phyloP scores from a whole-genome alignment of 2,888 invertebrate species.

The Drosophila yooni region DNA sequence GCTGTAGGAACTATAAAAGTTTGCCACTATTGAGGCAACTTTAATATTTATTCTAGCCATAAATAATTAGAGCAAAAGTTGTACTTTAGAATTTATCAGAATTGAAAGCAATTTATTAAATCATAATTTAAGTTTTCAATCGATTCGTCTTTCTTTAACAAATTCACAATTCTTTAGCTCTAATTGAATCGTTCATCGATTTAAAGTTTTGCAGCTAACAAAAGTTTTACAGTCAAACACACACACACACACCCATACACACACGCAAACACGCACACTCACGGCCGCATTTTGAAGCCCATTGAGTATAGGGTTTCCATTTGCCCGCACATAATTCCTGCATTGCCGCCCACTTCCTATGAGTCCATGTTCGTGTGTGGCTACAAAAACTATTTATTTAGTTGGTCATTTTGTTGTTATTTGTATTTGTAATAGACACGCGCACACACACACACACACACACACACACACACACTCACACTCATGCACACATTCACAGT shows the following conservation, averaged over 20 bases:
- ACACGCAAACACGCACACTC: conserved; percentile 3
- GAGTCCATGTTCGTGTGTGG: conserved; percentile 48
- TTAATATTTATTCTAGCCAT: neutral
- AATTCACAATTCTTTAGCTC: conserved; percentile 15
- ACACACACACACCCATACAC: conserved; percentile 2
- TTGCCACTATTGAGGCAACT: rapidly evolving
- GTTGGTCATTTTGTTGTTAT: conserved; percentile 78
- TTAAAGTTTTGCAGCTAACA: conserved; percentile 40
- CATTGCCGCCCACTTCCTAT: conserved; percentile 51
- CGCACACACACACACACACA: conserved; percentile 39
- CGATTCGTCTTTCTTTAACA: neutral
- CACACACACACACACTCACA: conserved; percentile 40
- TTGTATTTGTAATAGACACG: conserved; percentile 79
- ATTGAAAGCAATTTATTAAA: conserved; percentile 5
- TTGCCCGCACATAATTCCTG: conserved; percentile 46
- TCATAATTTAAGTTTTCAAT: conserved; percentile 3
- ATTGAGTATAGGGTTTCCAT: conserved; percentile 57
- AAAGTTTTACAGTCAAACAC: conserved; percentile 32
- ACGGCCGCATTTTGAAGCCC: conserved; percentile 27
- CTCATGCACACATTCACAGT: conserved; percentile 19
- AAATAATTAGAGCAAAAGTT: neutral
- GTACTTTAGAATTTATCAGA: neutral
- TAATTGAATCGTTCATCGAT: conserved; percentile 36
- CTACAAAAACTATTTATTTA: conserved; percentile 80
- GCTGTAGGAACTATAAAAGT: neutral